Conservation (phyloP, 2,888 invertebrate genomes). For the Sepioteuthis lessoniana region DNA sequence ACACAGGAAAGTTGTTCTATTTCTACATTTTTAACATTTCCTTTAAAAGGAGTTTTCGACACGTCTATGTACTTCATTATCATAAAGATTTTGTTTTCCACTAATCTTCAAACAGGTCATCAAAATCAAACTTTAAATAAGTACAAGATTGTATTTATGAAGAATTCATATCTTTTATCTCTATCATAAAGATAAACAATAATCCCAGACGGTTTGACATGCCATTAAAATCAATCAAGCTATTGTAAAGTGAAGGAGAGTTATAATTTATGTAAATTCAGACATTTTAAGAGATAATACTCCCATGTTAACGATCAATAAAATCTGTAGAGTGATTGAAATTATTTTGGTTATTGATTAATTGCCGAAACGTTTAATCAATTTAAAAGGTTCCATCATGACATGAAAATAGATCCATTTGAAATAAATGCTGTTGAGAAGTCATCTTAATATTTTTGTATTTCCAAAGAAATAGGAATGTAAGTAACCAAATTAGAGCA, state of each 20-base stretch:
- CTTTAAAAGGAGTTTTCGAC: not conserved
- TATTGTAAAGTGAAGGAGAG: not conserved
- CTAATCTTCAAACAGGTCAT: too few relatives aligned
- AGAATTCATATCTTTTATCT: not conserved
- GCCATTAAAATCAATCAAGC: too few relatives aligned
- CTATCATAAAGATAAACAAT: too few relatives aligned
- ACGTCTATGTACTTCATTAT: conserved; percentile 33
- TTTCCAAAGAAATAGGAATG: not conserved
- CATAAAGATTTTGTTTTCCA: not conserved
- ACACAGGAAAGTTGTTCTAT: conserved; percentile 67
- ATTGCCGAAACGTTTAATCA: not conserved
- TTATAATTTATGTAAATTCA: not conserved
- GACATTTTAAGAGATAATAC: not conserved
- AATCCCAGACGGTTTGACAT: too few relatives aligned
- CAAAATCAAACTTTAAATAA: not conserved
- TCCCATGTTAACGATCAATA: not conserved
- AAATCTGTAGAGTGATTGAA: not conserved
- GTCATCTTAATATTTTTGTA: not conserved
- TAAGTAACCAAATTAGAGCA: not conserved
- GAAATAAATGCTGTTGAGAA: not conserved
- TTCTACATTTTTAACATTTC: conserved; percentile 60
- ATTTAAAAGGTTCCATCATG: not conserved
- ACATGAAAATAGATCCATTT: not conserved
- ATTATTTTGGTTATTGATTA: not conserved
- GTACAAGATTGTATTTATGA: not conserved